Percentiles rank a stretch among this genome's conserved stretches.
phyloP scores from a whole-genome alignment of 2,888 invertebrate genomes.

The Blera fallax region DNA sequence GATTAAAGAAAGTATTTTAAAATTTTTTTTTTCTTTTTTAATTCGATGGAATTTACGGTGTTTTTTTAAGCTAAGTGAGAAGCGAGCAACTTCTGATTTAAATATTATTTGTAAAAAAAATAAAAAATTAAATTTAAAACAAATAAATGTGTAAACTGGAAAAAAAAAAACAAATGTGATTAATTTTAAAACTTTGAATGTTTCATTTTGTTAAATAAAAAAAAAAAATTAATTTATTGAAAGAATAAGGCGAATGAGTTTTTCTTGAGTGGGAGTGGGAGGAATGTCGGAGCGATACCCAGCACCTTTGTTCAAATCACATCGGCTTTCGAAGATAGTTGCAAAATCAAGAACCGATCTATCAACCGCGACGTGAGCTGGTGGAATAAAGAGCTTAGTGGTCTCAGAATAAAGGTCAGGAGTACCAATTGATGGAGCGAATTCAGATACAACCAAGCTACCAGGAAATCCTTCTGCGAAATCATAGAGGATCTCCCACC shows the following conservation, averaged over 20 bases:
- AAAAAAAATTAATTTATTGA: constrained; percentile 55
- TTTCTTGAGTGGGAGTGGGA: neutral
- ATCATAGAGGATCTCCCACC: no score
- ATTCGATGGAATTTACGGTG: constrained; percentile 2
- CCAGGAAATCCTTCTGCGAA: no score
- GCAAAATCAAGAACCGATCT: no score
- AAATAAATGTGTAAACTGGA: constrained; percentile 45
- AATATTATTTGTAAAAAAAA: constrained; percentile 18
- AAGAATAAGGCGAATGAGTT: neutral
- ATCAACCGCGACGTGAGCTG: no score
- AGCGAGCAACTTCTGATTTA: neutral
- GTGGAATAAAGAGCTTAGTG: no score
- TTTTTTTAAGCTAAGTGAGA: neutral
- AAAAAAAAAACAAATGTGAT: constrained; percentile 57
- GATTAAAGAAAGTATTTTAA: neutral
- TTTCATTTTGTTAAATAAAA: constrained; percentile 62
- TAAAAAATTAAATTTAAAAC: constrained; percentile 24
- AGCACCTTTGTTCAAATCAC: no score
- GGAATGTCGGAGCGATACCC: no score
- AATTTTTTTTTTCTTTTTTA: constrained; percentile 4
- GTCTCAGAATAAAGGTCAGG: no score
- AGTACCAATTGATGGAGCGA: no score
- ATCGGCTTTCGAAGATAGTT: no score
- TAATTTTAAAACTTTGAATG: constrained; percentile 64
- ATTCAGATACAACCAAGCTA: no score